Evolutionary conservation across 2,797 vertebrate genomes (phyloP).

Genomic region (Hippocampus kuda): DNA sequence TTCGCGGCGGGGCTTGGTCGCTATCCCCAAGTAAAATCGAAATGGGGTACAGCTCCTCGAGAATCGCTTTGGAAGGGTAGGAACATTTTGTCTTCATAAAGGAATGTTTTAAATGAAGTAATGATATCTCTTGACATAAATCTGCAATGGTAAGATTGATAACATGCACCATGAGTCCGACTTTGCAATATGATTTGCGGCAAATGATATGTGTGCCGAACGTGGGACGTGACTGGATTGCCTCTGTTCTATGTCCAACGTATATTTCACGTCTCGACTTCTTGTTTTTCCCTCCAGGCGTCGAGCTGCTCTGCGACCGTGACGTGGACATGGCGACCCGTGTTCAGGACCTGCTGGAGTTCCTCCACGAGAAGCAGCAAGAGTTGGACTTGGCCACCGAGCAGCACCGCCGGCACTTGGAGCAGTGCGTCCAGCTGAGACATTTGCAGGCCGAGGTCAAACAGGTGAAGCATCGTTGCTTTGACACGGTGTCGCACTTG

Average conservation of each 20-base stretch:
- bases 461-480: constrained; percentile 69
- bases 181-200: no score
- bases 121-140: no score
- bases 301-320: constrained; percentile 91
- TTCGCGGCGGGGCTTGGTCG: neutral
- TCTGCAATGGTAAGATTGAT: no score
- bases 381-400: constrained; percentile 91
- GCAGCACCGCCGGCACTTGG: constrained; percentile 91
- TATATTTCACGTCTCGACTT: neutral
- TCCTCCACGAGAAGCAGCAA: constrained; percentile 97
- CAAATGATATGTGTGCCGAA: no score
- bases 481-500: neutral
- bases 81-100: no score
- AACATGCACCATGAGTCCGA: no score
- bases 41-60: no score
- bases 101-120: no score
- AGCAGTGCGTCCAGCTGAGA: constrained; percentile 92
- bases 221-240: no score
- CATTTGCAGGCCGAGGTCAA: constrained; percentile 98
- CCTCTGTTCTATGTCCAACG: no score
- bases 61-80: no score
- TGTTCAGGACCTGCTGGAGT: constrained; percentile 95
- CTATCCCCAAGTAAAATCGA: neutral
- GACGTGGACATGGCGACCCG: constrained; percentile 97
- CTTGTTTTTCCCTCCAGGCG: constrained; percentile 61